A percentile compares a stretch with the other conserved stretches of the same genome.
phyloP scores from a whole-genome alignment of 2,113 vertebrate genomes.

The Eptesicus fuscus region DNA sequence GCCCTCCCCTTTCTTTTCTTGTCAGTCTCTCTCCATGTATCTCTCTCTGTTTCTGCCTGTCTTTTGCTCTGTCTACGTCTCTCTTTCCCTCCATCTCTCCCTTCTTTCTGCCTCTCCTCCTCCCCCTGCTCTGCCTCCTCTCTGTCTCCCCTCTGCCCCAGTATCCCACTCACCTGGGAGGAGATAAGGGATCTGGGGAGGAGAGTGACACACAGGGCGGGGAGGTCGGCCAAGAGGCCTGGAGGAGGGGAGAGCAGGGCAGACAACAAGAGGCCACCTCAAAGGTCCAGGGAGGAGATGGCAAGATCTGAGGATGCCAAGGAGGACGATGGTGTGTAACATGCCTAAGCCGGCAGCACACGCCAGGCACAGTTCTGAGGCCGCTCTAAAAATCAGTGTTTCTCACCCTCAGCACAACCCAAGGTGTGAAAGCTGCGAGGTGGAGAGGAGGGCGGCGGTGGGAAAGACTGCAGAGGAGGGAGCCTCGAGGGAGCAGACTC shows the following conservation, averaged over 20 bases:
- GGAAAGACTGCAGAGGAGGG: background rate
- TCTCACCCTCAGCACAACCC: too few species aligned
- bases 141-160: background rate
- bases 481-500: fast-evolving
- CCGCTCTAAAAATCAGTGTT: too few species aligned
- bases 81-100: background rate
- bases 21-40: fast-evolving
- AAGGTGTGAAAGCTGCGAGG: fast-evolving
- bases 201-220: background rate
- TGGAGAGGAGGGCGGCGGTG: background rate
- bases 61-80: background rate
- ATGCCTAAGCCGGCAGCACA: too few species aligned
- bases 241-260: background rate
- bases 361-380: too few species aligned
- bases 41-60: background rate
- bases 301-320: background rate
- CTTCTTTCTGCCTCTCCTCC: background rate
- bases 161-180: background rate
- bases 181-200: background rate
- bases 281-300: background rate
- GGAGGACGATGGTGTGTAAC: too few species aligned
- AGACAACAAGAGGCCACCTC: background rate
- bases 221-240: background rate
- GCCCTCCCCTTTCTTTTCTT: too few species aligned
- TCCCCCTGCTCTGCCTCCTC: background rate